phyloP scores from a whole-genome alignment of 2,797 vertebrate genomes.

The Pseudomugil gertrudae region DNA sequence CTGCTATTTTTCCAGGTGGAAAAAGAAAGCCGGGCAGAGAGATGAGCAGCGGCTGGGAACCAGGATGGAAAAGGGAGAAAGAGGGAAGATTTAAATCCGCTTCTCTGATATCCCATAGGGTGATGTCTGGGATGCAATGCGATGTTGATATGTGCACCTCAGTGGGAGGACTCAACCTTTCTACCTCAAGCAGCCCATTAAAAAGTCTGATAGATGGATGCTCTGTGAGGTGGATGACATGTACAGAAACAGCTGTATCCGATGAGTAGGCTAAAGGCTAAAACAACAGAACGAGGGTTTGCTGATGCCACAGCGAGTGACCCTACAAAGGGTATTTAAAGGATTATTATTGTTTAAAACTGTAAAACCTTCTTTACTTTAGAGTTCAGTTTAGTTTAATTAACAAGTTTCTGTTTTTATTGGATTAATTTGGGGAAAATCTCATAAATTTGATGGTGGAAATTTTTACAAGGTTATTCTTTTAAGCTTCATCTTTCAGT shows the following conservation, averaged over 20 bases:
- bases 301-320: not conserved
- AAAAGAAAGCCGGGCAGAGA: slow-evolving; percentile 35
- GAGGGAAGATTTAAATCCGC: slow-evolving; percentile 64
- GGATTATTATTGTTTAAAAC: slow-evolving; percentile 22
- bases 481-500: not conserved
- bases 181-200: slow-evolving; percentile 27
- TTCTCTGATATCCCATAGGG: not conserved
- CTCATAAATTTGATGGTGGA: not conserved
- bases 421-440: not conserved
- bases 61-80: slow-evolving; percentile 19
- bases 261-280: not conserved
- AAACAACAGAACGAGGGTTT: slow-evolving; percentile 18
- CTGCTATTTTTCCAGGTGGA: slow-evolving; percentile 81
- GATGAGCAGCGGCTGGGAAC: slow-evolving; percentile 37
- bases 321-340: not conserved
- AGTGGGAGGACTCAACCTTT: slow-evolving; percentile 40
- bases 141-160: slow-evolving; percentile 30
- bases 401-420: not conserved
- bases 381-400: not conserved
- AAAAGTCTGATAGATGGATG: slow-evolving; percentile 24
- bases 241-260: slow-evolving; percentile 12
- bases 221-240: slow-evolving; percentile 6
- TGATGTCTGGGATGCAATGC: not conserved
- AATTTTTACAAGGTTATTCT: not conserved
- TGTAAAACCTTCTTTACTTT: not conserved